Evolutionary conservation across 2,888 invertebrate species (phyloP).

Genomic region (Notodonta ziczac): DNA sequence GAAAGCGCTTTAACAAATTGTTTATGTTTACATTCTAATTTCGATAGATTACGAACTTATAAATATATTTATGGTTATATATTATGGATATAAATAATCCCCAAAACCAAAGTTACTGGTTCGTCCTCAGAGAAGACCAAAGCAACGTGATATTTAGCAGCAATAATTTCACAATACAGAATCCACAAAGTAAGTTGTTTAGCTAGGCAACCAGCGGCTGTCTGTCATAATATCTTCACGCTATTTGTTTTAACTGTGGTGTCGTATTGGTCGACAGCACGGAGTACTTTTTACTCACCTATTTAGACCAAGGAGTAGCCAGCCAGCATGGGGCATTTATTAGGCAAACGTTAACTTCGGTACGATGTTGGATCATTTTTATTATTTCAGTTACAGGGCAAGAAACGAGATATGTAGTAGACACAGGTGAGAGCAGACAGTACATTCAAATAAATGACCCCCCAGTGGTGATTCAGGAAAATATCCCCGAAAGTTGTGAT

Average conservation of each 20-base stretch:
- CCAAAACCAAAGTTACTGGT: conserved; percentile 76
- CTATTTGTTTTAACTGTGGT: neutral
- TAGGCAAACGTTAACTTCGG: neutral
- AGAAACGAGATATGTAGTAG: conserved; percentile 65
- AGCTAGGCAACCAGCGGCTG: neutral
- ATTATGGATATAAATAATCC: conserved; percentile 66
- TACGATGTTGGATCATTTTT: neutral
- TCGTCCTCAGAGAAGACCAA: conserved; percentile 76
- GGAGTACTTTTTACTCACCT: no score
- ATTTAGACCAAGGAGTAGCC: no score
- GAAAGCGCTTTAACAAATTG: conserved; percentile 17
- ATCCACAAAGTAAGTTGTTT: conserved; percentile 61
- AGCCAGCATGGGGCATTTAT: neutral
- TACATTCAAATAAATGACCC: conserved; percentile 62
- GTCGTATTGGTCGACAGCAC: neutral
- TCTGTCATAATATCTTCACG: neutral
- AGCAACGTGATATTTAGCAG: conserved; percentile 74
- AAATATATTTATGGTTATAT: neutral
- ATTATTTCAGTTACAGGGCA: conserved; percentile 57
- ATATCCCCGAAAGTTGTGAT: conserved; percentile 35
- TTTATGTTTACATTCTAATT: conserved; percentile 10
- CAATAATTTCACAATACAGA: conserved; percentile 72
- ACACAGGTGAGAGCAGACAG: conserved; percentile 60
- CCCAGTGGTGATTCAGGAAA: conserved; percentile 42
- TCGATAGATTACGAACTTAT: neutral